Base-by-base conservation (phyloP, 2,888 invertebrate species). In the Caradrina clavipalpis region DNA sequence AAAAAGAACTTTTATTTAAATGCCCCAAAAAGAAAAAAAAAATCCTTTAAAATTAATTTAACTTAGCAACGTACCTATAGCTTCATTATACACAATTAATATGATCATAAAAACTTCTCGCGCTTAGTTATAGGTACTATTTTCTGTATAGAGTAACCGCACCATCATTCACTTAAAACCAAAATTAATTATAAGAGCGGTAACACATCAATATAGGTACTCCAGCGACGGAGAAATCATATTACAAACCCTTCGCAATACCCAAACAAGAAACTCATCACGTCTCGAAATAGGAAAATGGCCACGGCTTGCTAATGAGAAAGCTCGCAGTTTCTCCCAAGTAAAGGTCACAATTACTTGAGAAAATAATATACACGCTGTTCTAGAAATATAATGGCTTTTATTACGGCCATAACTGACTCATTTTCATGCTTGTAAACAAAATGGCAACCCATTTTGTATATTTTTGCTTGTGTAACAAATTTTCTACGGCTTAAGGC, bases 261-360 rank as follows among this genome's bases (percentile, higher is more conserved):
- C 39, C 21, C 10, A 13, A 55, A 62, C 55, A 62, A 15, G 42
- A 55, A 62, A 55, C 55, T 42, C 19, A 42, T 19, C 6, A 19
- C 7, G 26, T 19, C 19, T 63, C 17, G 19, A 31, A 56, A 56
- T 63, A 57, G 11, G 17, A 15, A 42, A 56, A 42, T 62, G 26
- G n/a, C 26, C 3, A 55, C n/a, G 15, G 42, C 39, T 26, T 26
- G 26, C 21, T 54, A 63, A 57, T 57, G 13, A 63, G 57, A 45
- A 31, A 55, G 42, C 57, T 45, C 45, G 17, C 49, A 49, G 49
- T 49, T 49, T 49, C 49, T 19, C 8, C 8, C 47, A 47, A 49
- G 49, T 49, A 26, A 11, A 62, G 56, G 19, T 56, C 62, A 17
- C 31, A 31, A 17, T 17, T 26, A 17, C 26, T 19, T 11, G 4